Evolutionary conservation across 1,140 invertebrate genomes (phyloP).

Genomic region (Saccostrea echinata): DNA sequence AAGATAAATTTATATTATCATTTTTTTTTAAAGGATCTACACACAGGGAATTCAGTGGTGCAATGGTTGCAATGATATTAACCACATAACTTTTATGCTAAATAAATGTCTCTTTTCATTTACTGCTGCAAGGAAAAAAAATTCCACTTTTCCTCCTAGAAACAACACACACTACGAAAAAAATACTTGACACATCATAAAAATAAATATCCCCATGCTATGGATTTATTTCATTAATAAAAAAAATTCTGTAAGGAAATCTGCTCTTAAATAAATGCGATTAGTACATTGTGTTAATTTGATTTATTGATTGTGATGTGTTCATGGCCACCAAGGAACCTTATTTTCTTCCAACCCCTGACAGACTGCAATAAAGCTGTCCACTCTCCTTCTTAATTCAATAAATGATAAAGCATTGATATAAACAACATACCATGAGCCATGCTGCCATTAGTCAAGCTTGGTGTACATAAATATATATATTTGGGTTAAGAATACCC

Average conservation of each 20-base stretch:
- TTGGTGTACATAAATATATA: background rate
- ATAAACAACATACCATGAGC: background rate
- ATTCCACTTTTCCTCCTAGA: too few species aligned
- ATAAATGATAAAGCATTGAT: background rate
- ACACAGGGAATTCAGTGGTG: too few species aligned
- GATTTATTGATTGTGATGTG: background rate
- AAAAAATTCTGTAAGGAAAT: too few species aligned
- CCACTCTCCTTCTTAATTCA: background rate
- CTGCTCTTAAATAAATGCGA: too few species aligned
- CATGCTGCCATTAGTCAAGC: constrained; percentile 24
- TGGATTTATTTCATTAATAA: constrained; percentile 11
- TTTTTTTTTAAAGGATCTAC: too few species aligned
- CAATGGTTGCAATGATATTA: too few species aligned
- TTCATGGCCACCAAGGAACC: background rate
- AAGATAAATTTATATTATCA: too few species aligned
- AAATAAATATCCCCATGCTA: background rate
- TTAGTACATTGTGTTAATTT: background rate
- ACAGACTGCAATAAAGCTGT: background rate
- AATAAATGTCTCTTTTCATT: too few species aligned
- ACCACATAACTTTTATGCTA: too few species aligned
- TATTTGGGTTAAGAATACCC: constrained; percentile 10
- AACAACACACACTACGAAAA: background rate
- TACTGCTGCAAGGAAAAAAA: too few species aligned
- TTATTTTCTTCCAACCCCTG: background rate
- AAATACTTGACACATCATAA: background rate